Percentiles rank a stretch among this genome's conserved stretches.
These are phyloP conservation scores for Misgurnus anguillicaudatus DNA, from an alignment of 2,113 vertebrate species.

Conservation along the genomic window DNA sequence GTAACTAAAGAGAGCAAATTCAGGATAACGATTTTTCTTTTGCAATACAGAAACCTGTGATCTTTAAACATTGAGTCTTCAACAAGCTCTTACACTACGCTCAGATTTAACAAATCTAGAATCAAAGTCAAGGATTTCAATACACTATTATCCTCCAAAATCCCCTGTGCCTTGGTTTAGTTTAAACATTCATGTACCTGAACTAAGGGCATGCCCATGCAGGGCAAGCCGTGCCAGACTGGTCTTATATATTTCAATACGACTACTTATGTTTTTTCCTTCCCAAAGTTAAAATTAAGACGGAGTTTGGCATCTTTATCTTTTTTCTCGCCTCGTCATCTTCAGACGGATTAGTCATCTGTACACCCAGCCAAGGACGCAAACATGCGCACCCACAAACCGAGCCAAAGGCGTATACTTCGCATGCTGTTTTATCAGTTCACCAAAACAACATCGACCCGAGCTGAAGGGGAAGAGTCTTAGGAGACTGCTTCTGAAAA, in stretches of 20 bases:
- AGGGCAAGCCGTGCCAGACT: neutral
- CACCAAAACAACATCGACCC: constrained; percentile 25
- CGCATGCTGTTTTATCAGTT: constrained; percentile 31
- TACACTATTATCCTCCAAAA: constrained; percentile 20
- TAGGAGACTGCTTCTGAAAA: neutral
- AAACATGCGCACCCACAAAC: constrained; percentile 17
- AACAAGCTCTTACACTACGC: no score
- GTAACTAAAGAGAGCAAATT: no score
- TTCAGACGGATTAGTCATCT: constrained; percentile 27
- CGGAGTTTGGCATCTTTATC: neutral
- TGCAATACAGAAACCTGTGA: constrained; percentile 6
- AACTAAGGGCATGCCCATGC: constrained; percentile 7
- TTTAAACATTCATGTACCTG: constrained; percentile 5
- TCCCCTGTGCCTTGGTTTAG: constrained; percentile 1
- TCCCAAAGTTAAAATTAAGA: neutral
- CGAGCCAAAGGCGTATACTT: constrained; percentile 17
- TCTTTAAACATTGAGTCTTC: neutral
- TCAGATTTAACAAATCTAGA: no score
- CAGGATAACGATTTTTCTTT: no score
- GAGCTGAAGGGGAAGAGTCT: neutral
- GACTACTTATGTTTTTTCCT: neutral
- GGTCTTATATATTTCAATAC: neutral
- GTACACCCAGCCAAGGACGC: constrained; percentile 18
- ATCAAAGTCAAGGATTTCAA: no score
- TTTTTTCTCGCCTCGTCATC: neutral